Evolutionary conservation across 2,113 vertebrate species (phyloP).

Genomic region (Pipra filicauda): DNA sequence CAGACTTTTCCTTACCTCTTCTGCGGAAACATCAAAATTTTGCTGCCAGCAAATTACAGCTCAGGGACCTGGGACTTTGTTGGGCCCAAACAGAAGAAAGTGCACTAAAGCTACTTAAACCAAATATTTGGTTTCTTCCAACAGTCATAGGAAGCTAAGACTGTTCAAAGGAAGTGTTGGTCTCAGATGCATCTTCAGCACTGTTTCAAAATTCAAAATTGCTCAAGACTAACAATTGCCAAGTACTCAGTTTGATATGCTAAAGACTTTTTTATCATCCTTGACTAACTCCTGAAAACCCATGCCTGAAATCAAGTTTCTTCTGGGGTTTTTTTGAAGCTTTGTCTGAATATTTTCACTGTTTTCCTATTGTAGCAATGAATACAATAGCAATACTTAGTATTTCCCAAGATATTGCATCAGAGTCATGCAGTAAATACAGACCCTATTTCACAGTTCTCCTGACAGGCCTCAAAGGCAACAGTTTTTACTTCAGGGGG

Average conservation of each 20-base stretch:
- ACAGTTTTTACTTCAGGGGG: neutral
- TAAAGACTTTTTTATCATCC: neutral
- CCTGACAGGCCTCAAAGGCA: neutral
- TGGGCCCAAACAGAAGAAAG: neutral
- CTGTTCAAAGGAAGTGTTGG: neutral
- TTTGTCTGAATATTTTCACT: neutral
- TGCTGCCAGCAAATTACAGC: slow-evolving; percentile 37
- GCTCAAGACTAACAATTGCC: neutral
- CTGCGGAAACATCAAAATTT: slow-evolving; percentile 36
- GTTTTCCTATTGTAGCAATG: neutral
- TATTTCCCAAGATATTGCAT: neutral
- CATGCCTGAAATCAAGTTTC: neutral
- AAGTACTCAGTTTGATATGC: neutral
- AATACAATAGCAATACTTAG: neutral
- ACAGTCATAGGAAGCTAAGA: neutral
- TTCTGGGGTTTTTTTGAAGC: neutral
- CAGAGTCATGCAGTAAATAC: neutral
- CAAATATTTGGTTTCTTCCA: slow-evolving; percentile 20
- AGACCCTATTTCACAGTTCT: neutral
- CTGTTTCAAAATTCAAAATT: slow-evolving; percentile 24
- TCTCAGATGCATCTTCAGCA: slow-evolving; percentile 6
- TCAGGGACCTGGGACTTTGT: neutral
- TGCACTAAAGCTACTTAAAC: neutral
- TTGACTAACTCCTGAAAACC: neutral
- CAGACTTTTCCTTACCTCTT: neutral